These are phyloP conservation scores for Steromphala cineraria DNA, from an alignment of 2,888 invertebrate species.

Conservation along the genomic window DNA sequence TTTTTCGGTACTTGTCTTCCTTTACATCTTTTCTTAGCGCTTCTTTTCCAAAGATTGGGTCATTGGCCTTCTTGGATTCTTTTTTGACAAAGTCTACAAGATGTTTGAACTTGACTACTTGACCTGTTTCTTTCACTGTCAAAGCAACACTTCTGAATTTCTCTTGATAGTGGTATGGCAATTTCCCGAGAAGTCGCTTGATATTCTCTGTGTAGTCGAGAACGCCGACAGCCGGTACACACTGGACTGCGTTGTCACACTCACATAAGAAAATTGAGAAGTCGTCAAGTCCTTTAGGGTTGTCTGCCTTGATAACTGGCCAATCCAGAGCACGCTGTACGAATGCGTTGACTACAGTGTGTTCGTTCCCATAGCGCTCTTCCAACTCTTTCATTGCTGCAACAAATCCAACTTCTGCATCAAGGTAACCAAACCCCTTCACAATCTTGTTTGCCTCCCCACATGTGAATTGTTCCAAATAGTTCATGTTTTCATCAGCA, in stretches of 20 bases:
- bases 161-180: neutral
- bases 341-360: neutral
- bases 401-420: neutral
- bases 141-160: neutral
- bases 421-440: neutral
- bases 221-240: neutral
- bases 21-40: conserved; percentile 1
- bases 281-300: neutral
- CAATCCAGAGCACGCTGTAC: neutral
- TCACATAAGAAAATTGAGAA: neutral
- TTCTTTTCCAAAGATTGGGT: conserved; percentile 25
- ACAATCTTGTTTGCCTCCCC: conserved; percentile 18
- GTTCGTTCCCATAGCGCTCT: conserved; percentile 7
- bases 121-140: neutral
- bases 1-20: neutral
- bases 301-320: neutral
- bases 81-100: conserved; percentile 21
- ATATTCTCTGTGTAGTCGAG: neutral
- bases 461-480: conserved; percentile 16
- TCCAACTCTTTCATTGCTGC: neutral
- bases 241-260: neutral
- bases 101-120: conserved; percentile 1
- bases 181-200: neutral
- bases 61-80: conserved; percentile 21
- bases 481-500: conserved; percentile 22